Conservation (phyloP, 2,888 invertebrate species). For the Xestia sexstrigata region DNA sequence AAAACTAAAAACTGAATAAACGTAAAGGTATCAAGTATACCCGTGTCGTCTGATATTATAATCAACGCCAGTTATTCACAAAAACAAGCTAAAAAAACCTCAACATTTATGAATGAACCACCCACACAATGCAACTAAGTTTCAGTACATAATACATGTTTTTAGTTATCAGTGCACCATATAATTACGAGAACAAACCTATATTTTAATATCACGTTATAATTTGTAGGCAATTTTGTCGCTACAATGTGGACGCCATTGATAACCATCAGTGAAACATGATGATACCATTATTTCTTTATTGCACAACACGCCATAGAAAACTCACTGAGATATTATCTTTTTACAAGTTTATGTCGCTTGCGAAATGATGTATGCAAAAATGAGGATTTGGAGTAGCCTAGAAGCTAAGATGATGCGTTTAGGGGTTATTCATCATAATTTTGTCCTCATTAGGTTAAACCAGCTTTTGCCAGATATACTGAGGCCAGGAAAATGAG, state of each 20-base stretch:
- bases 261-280: constrained; percentile 70
- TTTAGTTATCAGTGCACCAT: constrained; percentile 63
- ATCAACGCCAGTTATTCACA: background rate
- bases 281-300: constrained; percentile 71
- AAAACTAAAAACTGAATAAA: background rate
- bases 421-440: constrained; percentile 3
- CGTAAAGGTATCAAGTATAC: background rate
- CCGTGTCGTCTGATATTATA: background rate
- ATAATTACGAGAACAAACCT: constrained; percentile 70
- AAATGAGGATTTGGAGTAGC: background rate
- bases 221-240: constrained; percentile 70
- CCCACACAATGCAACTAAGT: constrained; percentile 31
- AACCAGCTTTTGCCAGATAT: background rate
- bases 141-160: constrained; percentile 59
- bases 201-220: constrained; percentile 71
- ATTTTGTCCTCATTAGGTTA: constrained; percentile 1
- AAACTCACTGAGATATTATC: constrained; percentile 57
- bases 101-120: constrained; percentile 40
- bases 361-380: constrained; percentile 35
- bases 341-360: constrained; percentile 24
- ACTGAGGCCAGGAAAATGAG: background rate
- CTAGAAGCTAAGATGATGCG: constrained; percentile 1
- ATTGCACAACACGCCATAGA: constrained; percentile 65
- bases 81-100: background rate
- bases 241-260: constrained; percentile 67